Base-by-base conservation (phyloP, 2,888 invertebrate genomes). In the Drosophila basisetae region DNA sequence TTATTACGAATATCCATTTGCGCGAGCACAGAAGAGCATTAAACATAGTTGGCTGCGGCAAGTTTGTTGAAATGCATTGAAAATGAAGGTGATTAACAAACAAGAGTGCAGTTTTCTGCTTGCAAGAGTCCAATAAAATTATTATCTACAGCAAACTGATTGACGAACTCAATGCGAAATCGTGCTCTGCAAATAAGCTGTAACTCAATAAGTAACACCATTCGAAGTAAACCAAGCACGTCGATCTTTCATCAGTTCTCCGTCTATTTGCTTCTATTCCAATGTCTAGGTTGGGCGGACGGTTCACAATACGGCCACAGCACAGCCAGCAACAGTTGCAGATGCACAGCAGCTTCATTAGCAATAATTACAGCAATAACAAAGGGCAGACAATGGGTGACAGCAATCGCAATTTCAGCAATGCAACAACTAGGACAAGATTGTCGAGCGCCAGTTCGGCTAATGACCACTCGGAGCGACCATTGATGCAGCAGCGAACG, bases 291-390 rank as follows among this genome's bases (percentile, higher is more conserved):
- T 84, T 93, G 69, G 93, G 93, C 47, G 93, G 93, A 7, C 92
- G 93, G 11, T 93, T 92, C 65, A 91, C 93, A 2, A 92, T 93
- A 69, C 91, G 93, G 56, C 93, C 93, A 11, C 93, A 93, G 73
- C 91, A 93, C 54, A 91, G 91, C 61, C 93, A 92, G 69, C 93
- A 92, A 66, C 92, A 92, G 78, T 80, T 92, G 76, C 93, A 92
- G 71, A 81, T 92, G 83, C 82, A 83, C 75, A 91, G 83, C 76
- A 91, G 83, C 63, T 89, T 89, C 47, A 78, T 84, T 58, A 88
- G 91, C 68, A 73, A 73, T 50, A 83, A 66, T 59, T 76, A 76
- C 68, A 67, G 77, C 75, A 88, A 84, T 59, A 90, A 76, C 76
- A 92, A 92, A 77, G 91, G 75, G 35, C 65, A 81, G 62, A 52